phyloP scores from a whole-genome alignment of 2,888 invertebrate species.

The Malacosoma neustria region DNA sequence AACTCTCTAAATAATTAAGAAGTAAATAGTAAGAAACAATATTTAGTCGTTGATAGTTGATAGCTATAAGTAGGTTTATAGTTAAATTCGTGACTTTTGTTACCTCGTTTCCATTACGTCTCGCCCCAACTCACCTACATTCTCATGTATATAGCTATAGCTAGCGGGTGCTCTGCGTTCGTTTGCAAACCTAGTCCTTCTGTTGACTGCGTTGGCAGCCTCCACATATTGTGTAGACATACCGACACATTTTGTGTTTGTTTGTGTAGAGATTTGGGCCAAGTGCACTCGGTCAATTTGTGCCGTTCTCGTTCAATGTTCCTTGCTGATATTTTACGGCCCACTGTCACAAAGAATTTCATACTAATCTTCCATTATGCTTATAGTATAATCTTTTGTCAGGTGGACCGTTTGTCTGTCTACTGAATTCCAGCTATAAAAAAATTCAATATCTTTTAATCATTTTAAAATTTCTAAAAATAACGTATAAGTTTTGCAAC shows the following conservation, averaged over 20 bases:
- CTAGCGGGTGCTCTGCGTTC: conserved; percentile 7
- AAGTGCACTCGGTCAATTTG: conserved; percentile 59
- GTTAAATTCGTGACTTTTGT: conserved; percentile 30
- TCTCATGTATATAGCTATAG: conserved; percentile 14
- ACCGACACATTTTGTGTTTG: conserved; percentile 48
- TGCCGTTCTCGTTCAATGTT: conserved; percentile 28
- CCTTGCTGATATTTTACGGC: not conserved
- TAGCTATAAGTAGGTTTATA: not conserved
- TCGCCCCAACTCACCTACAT: conserved; percentile 16
- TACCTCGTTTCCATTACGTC: conserved; percentile 30
- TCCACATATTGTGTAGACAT: conserved; percentile 31
- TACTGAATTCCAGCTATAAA: no score
- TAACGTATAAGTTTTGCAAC: no score
- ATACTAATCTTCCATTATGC: no score
- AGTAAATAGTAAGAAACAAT: no score
- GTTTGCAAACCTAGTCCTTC: conserved; percentile 27
- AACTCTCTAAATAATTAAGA: no score
- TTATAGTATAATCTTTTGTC: no score
- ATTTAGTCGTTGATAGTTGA: no score
- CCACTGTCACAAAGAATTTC: no score
- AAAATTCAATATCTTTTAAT: no score
- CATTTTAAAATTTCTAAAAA: no score
- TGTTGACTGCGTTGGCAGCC: conserved; percentile 37
- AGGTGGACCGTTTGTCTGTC: no score
- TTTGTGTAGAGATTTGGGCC: conserved; percentile 58